Evolutionary conservation across 2,797 vertebrate genomes (phyloP), one percentile per base, ranked within the genome.

Genomic region (Amblyopsis hoosieri): DNA sequence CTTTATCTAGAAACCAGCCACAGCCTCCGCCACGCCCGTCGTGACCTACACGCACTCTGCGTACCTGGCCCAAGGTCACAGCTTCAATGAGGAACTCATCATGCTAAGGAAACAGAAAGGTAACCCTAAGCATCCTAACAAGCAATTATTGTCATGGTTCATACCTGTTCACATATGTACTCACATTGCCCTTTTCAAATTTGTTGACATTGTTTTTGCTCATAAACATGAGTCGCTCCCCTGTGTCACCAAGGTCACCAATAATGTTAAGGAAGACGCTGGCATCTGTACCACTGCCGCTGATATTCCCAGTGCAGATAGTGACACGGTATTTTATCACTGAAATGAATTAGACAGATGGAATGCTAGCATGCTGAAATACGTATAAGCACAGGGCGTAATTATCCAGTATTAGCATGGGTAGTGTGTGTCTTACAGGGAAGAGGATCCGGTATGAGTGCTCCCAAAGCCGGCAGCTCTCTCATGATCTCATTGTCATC

Each of bases 21-120:
- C 96, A 98, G 80, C 95, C 94, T 54, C 93, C 95, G 23, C 98
- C 96, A 17, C 95, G 94, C 45, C 97, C 97, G 0, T 98, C 96
- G 0, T 99, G 97, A 48, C 98, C 94, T 54, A 99, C 92, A 15
- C 97, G 93, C 49, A 98, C 92, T 80, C 95, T 91, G 58, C 81
- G 90, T 83, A 99, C 93, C 83, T 89, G 93, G 59, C 96, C 93
- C 85, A 99, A 60, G 1, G 87, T 86, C 80, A 98, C 97, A 0
- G 94, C 90, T 92, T 99, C 97, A 0, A 98, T 88, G 76, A 98
- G 90, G 80, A 99, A 99, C 87, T 99, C 97, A 14, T 99, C 97
- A 0, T 94, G 94, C 98, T 99, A 76, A 42, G n/a, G 31, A 48
- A 33, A 66, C 19, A 5, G 10, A 53, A 14, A 60, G 15, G 42